Evolutionary conservation across 2,888 invertebrate genomes (phyloP).

Genomic region (Penaeus monodon): DNA sequence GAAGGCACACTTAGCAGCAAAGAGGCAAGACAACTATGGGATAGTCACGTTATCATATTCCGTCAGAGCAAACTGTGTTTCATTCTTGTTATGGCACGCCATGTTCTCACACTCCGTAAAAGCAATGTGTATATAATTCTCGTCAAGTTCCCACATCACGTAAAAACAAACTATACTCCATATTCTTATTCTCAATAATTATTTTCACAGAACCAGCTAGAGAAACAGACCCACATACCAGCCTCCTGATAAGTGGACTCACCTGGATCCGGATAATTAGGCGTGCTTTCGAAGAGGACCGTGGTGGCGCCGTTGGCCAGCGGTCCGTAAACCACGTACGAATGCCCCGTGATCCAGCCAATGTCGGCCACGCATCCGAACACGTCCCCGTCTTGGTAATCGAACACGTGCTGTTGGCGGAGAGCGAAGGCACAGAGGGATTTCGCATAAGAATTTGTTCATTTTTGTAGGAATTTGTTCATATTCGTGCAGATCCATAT

Average conservation of each 20-base stretch:
- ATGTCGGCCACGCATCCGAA: conserved; percentile 74
- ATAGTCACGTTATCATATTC: conserved; percentile 17
- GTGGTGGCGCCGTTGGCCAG: conserved; percentile 72
- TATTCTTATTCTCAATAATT: too few relatives aligned
- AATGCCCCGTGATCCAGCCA: conserved; percentile 72
- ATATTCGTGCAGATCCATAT: too few relatives aligned
- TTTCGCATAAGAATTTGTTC: too few relatives aligned
- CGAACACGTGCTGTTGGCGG: conserved; percentile 70
- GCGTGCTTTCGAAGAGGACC: conserved; percentile 73
- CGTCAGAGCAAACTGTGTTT: too few relatives aligned
- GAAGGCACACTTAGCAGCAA: neutral
- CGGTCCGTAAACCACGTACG: conserved; percentile 73
- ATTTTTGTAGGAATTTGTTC: too few relatives aligned
- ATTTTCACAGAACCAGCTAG: too few relatives aligned
- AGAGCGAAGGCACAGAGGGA: too few relatives aligned
- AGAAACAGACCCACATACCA: too few relatives aligned
- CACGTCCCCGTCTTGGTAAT: conserved; percentile 70
- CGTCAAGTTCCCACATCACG: too few relatives aligned
- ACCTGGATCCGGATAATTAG: conserved; percentile 73
- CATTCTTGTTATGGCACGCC: neutral
- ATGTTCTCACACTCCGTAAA: neutral
- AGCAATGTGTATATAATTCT: neutral
- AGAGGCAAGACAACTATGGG: neutral
- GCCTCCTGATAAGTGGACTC: conserved; percentile 22
- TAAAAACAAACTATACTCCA: too few relatives aligned